These are phyloP conservation scores for Drosophila prolongata DNA, from an alignment of 2,888 invertebrate genomes.

Conservation along the genomic window DNA sequence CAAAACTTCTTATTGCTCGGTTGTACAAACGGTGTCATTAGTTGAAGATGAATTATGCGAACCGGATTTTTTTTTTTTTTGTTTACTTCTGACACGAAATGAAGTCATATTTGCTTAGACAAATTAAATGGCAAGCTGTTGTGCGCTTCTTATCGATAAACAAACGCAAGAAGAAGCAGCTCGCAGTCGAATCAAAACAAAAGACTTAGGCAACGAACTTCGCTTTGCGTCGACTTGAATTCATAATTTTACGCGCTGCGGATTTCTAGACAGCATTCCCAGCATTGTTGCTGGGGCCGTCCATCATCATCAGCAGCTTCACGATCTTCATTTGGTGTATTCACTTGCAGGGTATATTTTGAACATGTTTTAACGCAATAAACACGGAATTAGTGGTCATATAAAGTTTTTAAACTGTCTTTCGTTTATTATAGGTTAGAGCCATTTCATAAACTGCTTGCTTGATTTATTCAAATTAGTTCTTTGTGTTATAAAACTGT, in stretches of 20 bases:
- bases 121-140: conserved; percentile 58
- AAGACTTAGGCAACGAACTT: conserved; percentile 77
- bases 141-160: conserved; percentile 55
- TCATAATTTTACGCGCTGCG: conserved; percentile 67
- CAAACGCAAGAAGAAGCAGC: conserved; percentile 33
- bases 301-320: conserved; percentile 19
- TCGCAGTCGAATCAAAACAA: conserved; percentile 46
- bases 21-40: conserved; percentile 65
- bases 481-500: background rate
- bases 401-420: background rate
- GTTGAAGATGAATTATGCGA: conserved; percentile 32
- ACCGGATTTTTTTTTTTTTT: background rate
- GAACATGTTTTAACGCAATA: conserved; percentile 8
- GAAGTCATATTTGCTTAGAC: conserved; percentile 73
- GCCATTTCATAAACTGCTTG: too few species aligned
- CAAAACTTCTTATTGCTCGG: conserved; percentile 29
- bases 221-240: conserved; percentile 41
- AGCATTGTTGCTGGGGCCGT: conserved; percentile 58
- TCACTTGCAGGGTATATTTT: conserved; percentile 8
- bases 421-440: background rate
- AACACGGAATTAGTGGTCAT: conserved; percentile 14
- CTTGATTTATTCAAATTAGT: conserved; percentile 1
- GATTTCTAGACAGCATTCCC: conserved; percentile 71
- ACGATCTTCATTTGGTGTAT: conserved; percentile 1
- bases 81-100: conserved; percentile 43